These are phyloP conservation scores for Aphelenchoides fujianensis DNA, from an alignment of 1,140 invertebrate genomes.

Conservation along the genomic window DNA sequence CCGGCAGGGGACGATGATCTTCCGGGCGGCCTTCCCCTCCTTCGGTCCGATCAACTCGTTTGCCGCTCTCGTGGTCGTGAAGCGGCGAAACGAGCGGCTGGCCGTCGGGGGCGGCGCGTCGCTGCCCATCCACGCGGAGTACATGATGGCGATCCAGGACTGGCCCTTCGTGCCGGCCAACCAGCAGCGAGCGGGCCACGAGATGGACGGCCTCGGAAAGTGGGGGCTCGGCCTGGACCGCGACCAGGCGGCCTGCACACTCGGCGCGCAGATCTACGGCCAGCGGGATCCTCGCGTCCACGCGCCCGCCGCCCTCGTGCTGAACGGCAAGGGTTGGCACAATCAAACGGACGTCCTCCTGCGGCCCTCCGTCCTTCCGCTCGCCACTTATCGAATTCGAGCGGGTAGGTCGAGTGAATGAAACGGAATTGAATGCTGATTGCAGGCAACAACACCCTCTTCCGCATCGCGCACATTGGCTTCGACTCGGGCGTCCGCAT, in stretches of 20 bases:
- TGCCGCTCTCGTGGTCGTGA: conserved; percentile 3
- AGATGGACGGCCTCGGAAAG: neutral
- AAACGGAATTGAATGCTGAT: no score
- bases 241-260: neutral
- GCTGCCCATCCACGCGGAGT: neutral
- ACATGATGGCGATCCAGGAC: neutral
- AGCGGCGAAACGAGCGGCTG: conserved; percentile 5
- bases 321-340: conserved; percentile 19
- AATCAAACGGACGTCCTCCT: conserved; percentile 16
- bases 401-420: no score
- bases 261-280: neutral
- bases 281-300: neutral
- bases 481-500: conserved; percentile 4
- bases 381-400: neutral
- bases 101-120: neutral
- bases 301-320: neutral
- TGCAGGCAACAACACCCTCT: conserved; percentile 5
- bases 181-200: neutral
- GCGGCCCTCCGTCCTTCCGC: conserved; percentile 5
- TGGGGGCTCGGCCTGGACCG: conserved; percentile 15
- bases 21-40: neutral
- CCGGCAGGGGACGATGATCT: conserved; percentile 15
- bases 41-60: conserved; percentile 10
- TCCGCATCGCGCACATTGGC: conserved; percentile 13
- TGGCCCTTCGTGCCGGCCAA: conserved; percentile 16